phyloP scores from a whole-genome alignment of 2,113 vertebrate species.

The Halcyon senegalensis region DNA sequence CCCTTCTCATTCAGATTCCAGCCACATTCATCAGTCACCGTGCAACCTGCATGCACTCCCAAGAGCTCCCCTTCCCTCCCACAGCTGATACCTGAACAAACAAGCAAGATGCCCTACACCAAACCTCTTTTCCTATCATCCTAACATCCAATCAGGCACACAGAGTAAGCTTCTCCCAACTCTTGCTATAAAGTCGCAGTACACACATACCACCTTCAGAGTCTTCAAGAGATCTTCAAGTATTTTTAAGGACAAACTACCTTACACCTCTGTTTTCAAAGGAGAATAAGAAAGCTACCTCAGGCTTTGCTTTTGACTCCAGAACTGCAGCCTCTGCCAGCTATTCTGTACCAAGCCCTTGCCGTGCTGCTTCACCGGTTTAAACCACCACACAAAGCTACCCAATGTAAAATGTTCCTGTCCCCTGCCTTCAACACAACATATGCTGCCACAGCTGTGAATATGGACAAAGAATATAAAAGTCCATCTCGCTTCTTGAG shows the following conservation, averaged over 20 bases:
- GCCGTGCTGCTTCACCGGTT: neutral
- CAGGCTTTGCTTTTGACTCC: neutral
- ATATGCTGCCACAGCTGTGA: neutral
- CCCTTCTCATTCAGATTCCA: neutral
- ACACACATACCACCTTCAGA: neutral
- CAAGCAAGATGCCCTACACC: neutral
- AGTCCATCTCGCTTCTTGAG: neutral
- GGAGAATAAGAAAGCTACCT: neutral
- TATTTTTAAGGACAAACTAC: neutral
- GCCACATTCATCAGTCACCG: neutral
- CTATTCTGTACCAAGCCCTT: neutral
- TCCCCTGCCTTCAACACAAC: neutral
- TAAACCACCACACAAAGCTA: neutral
- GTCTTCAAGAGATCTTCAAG: neutral
- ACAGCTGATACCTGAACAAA: neutral
- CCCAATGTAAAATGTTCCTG: neutral
- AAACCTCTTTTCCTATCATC: neutral
- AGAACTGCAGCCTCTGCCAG: neutral
- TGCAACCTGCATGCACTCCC: neutral
- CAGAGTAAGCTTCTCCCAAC: neutral
- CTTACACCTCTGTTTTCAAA: neutral
- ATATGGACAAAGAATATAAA: neutral
- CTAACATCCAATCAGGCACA: neutral
- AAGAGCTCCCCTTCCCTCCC: neutral
- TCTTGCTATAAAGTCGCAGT: neutral